Evolutionary conservation across 1,140 invertebrate genomes (phyloP).

Genomic region (Drosophila parvula): DNA sequence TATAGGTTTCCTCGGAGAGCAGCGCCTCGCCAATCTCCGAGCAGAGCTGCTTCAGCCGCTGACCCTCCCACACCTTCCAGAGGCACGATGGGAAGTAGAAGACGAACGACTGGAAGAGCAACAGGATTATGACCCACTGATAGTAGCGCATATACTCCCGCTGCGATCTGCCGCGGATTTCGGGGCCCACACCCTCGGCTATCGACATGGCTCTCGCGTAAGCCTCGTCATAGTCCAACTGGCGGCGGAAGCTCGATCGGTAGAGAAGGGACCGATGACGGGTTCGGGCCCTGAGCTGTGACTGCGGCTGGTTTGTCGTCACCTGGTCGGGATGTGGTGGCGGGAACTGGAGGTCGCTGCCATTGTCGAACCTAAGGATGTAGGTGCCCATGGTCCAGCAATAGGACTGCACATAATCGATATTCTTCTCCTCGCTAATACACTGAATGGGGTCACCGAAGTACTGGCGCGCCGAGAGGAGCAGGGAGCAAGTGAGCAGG

Average conservation of each 20-base stretch:
- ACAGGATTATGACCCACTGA: slow-evolving; percentile 94
- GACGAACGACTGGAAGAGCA: slow-evolving; percentile 91
- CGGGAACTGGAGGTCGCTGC: neutral
- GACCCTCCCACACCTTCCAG: slow-evolving; percentile 92
- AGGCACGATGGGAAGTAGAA: slow-evolving; percentile 90
- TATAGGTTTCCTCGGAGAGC: slow-evolving; percentile 85
- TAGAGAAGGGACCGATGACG: neutral
- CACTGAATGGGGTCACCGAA: slow-evolving; percentile 90
- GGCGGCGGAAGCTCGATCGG: slow-evolving; percentile 8
- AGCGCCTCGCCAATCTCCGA: slow-evolving; percentile 84
- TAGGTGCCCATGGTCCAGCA: slow-evolving; percentile 93
- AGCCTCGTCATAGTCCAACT: slow-evolving; percentile 59
- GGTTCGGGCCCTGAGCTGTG: neutral
- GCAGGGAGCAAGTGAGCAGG: slow-evolving; percentile 87
- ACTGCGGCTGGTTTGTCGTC: neutral
- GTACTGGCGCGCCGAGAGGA: slow-evolving; percentile 89
- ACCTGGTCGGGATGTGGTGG: neutral
- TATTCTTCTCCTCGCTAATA: slow-evolving; percentile 85
- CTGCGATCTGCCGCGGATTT: slow-evolving; percentile 84
- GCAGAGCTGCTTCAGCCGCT: slow-evolving; percentile 85
- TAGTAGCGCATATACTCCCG: slow-evolving; percentile 91
- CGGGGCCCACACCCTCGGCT: slow-evolving; percentile 72
- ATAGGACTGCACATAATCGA: slow-evolving; percentile 88
- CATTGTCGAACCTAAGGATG: slow-evolving; percentile 85
- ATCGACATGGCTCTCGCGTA: slow-evolving; percentile 66